Conservation (phyloP, 2,113 vertebrate genomes). For the Perognathus longimembris region DNA sequence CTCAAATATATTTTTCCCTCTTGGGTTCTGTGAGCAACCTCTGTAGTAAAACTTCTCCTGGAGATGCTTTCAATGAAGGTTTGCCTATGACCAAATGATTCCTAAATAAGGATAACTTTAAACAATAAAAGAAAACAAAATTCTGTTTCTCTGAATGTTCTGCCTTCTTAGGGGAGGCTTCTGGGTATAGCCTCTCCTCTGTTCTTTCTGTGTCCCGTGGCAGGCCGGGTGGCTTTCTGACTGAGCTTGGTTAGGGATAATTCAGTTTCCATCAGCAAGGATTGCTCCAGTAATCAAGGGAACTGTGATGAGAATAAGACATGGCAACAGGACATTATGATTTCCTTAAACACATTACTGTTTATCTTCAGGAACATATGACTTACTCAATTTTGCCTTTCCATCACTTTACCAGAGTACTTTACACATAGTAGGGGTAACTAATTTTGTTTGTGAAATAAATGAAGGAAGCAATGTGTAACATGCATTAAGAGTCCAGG, state of each 20-base stretch:
- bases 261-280: background rate
- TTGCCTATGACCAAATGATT: background rate
- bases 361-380: background rate
- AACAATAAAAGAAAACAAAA: background rate
- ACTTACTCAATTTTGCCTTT: background rate
- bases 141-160: background rate
- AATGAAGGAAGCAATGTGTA: background rate
- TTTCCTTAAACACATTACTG: background rate
- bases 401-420: background rate
- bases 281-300: background rate
- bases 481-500: background rate
- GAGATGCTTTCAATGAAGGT: conserved; percentile 16
- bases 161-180: background rate
- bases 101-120: background rate
- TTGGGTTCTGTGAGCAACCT: background rate
- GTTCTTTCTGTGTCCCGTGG: too few species aligned
- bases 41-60: conserved; percentile 23
- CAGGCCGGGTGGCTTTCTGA: background rate
- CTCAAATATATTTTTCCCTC: background rate
- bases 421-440: background rate
- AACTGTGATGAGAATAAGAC: background rate
- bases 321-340: background rate
- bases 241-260: background rate
- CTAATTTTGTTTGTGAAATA: background rate
- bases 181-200: background rate